Evolutionary conservation across 2,113 vertebrate species (phyloP), one percentile per base, ranked within the genome.

Genomic region (Antechinus flavipes): DNA sequence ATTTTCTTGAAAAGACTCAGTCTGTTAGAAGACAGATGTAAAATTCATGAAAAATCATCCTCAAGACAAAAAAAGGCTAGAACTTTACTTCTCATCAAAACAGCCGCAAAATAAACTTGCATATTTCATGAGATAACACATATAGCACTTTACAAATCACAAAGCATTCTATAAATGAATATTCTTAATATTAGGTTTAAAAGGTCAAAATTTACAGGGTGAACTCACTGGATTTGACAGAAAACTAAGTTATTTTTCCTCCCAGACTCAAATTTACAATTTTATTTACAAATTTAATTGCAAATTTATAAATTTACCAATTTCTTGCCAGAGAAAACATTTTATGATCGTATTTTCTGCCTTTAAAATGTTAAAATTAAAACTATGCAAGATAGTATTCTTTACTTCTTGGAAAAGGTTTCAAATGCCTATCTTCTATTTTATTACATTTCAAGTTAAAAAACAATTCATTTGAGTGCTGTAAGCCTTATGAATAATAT

Each of bases 291-390:
- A 52, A 52, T 52, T 52, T 52, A 52, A 50, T 50, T 50, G 8
- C 8, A 50, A 50, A 50, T 50, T 50, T 50, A 49, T 7, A 91
- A 92, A 93, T 92, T 95, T 68, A 94, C 54, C n/a, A 93, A 91
- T 91, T 95, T 95, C 54, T 93, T 96, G 89, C 92, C 46, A 95
- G 12, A n/a, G 61, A n/a, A 94, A 96, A 96, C 49, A 93, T 30
- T 56, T 96, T 95, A n/a, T 93, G 27, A 92, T 52, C 94, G 54
- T 35, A 97, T 92, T 54, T 92, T 16, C 30, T 93, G 90, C 55
- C 52, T 56, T 54, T 35, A 50, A 94, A 95, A 91, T 89, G 11
- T 27, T 11, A 76, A 19, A 89, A 50, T 47, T 94, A 10, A 46
- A 96, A 95, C 92, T 92, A 68, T 90, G 50, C 55, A 47, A 92